phyloP scores from a whole-genome alignment of 2,797 vertebrate genomes.

The Enteromius unitaeniatus region DNA sequence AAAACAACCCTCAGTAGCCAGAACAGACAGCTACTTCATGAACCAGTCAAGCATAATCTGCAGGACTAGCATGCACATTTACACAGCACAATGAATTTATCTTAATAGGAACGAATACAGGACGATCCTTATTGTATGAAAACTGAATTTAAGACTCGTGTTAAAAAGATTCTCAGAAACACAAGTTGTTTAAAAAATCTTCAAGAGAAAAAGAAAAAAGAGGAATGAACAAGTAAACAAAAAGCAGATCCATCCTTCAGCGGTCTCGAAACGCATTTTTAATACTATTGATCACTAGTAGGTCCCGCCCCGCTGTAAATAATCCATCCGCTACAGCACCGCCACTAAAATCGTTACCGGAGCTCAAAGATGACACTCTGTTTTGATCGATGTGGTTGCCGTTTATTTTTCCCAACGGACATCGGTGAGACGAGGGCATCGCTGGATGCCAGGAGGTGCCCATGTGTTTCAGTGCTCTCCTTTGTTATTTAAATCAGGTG shows the following conservation, averaged over 20 bases:
- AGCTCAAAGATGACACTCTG: conserved; percentile 24
- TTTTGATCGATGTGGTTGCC: conserved; percentile 27
- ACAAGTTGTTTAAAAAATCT: background rate
- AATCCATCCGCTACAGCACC: conserved; percentile 16
- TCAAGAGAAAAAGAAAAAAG: background rate
- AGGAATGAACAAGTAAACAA: background rate
- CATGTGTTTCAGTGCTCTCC: conserved; percentile 56
- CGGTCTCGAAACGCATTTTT: background rate
- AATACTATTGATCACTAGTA: conserved; percentile 15
- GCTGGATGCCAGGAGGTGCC: conserved; percentile 44
- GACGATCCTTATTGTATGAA: background rate
- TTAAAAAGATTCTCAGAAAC: background rate
- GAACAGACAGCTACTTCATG: conserved; percentile 11
- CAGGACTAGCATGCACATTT: conserved; percentile 21
- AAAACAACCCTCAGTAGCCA: conserved; percentile 14
- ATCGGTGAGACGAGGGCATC: conserved; percentile 26
- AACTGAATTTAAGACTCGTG: background rate
- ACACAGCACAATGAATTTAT: background rate
- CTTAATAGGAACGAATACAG: background rate
- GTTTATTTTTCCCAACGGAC: conserved; percentile 31
- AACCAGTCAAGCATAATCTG: background rate
- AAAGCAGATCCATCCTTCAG: background rate
- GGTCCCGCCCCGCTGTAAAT: conserved; percentile 29
- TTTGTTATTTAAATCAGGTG: conserved; percentile 75
- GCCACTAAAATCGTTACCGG: conserved; percentile 10